Base-by-base conservation (phyloP, 2,113 vertebrate species). In the Hippocampus barbouri region DNA sequence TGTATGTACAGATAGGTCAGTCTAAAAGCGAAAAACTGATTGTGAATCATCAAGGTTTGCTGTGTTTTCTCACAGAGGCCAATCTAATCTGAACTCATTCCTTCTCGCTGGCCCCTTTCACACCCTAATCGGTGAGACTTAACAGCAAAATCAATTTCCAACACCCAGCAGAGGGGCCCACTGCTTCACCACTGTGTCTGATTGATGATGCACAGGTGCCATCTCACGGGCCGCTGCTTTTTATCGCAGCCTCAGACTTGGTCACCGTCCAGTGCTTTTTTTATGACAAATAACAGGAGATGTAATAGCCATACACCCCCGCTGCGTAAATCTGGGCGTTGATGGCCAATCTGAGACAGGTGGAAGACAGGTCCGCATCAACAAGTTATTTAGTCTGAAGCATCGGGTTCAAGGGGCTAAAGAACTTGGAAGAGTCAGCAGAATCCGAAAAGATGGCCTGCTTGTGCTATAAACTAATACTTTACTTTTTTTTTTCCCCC, bases 281-380 rank as follows among this genome's bases (percentile, higher is more conserved):
- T 90, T 90, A 91, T 89, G 86, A 87, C 89, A 91, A 90, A 88
- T 86, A 92, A 91, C 87, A 89, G 80, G 82, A 81, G 84, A 87
- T 82, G 81, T 87, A 90, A 90, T 89, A 81, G 86, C 83, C 77
- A 77, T 86, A 83, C 80, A 79, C 80, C 62, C 30, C 63, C 8
- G 80, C 81, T 75, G 81, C 82, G 88, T 91, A 90, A 90, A 91
- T 91, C 87, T 87, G 80, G 88, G 84, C 82, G 83, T 77, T 79
- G 78, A 84, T 80, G 77, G 71, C 47, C 73, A 51, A 34, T 73
- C 72, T 70, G 62, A 79, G 86, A 88, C 88, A 86, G 82, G 76
- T 85, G 78, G 88, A 88, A 86, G 89, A 89, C 85, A 74, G 82
- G 76, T 69, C 75, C 72, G 54, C 40, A 68, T 88, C 89, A 89